Percentiles rank a stretch among this genome's conserved stretches.
Conservation (phyloP, 2,888 invertebrate genomes). For the Chesias legatella region DNA sequence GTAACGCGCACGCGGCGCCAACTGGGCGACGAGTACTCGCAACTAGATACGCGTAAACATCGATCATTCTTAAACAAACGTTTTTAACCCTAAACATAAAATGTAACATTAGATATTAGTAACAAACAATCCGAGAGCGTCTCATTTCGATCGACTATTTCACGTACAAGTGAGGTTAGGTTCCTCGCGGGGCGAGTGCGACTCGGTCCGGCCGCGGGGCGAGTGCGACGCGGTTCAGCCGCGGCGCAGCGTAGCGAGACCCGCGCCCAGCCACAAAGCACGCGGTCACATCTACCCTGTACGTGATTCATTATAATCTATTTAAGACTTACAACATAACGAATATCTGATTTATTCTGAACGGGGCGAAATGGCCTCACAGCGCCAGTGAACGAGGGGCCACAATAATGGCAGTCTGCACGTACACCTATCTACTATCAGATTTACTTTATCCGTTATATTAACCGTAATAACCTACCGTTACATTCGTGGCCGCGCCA, state of each 20-base stretch:
- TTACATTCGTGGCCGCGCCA: constrained; percentile 69
- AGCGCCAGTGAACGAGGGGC: constrained; percentile 54
- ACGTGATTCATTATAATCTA: constrained; percentile 68
- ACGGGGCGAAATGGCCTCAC: constrained; percentile 50
- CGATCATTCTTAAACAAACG: constrained; percentile 6
- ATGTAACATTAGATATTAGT: constrained; percentile 7
- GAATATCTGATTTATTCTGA: constrained; percentile 59
- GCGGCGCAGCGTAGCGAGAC: constrained; percentile 35
- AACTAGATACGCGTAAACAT: constrained; percentile 19
- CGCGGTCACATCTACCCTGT: constrained; percentile 77
- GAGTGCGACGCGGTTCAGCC: constrained; percentile 22
- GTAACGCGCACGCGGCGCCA: constrained; percentile 64
- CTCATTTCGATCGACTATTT: not conserved
- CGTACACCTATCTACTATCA: constrained; percentile 40
- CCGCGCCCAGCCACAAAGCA: constrained; percentile 71
- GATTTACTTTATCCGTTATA: constrained; percentile 43
- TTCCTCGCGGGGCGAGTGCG: not conserved
- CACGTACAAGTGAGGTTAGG: constrained; percentile 7
- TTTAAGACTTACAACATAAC: constrained; percentile 67
- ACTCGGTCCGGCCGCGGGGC: constrained; percentile 11
- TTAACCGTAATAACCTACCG: constrained; percentile 54
- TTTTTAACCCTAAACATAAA: constrained; percentile 6
- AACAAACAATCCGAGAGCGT: constrained; percentile 6
- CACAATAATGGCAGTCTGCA: constrained; percentile 44
- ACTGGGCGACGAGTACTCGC: constrained; percentile 55